Evolutionary conservation across 2,888 invertebrate genomes (phyloP).

Genomic region (Netelia melanura): DNA sequence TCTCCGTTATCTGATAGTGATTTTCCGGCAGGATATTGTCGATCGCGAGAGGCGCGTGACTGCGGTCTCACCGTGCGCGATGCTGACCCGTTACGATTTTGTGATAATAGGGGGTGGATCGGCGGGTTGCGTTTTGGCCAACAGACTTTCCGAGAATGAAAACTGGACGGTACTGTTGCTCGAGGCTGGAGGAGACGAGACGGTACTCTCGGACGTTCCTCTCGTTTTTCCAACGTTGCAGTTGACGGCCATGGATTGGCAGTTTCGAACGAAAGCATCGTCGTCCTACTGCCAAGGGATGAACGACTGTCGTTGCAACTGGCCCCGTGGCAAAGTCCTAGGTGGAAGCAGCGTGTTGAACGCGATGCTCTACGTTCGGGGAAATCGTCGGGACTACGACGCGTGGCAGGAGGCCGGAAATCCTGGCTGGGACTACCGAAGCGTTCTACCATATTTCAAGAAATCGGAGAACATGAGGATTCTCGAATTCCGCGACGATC

Average conservation of each 20-base stretch:
- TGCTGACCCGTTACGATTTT: slow-evolving; percentile 88
- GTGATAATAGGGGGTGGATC: slow-evolving; percentile 93
- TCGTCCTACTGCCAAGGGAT: slow-evolving; percentile 88
- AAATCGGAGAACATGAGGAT: slow-evolving; percentile 93
- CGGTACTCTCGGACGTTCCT: slow-evolving; percentile 90
- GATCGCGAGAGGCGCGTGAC: slow-evolving; percentile 88
- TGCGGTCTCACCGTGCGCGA: slow-evolving; percentile 86
- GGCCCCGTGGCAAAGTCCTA: slow-evolving; percentile 85
- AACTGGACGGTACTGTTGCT: slow-evolving; percentile 91
- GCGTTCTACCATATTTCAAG: slow-evolving; percentile 91
- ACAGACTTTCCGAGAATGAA: slow-evolving; percentile 90
- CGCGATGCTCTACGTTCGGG: slow-evolving; percentile 95
- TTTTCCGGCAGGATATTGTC: slow-evolving; percentile 90
- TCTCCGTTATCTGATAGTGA: slow-evolving; percentile 88
- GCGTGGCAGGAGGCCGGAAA: slow-evolving; percentile 92
- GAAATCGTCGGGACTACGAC: slow-evolving; percentile 94
- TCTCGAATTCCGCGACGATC: slow-evolving; percentile 86
- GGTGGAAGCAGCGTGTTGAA: slow-evolving; percentile 94
- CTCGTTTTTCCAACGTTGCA: slow-evolving; percentile 90
- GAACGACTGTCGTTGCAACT: slow-evolving; percentile 82
- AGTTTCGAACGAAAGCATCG: slow-evolving; percentile 91
- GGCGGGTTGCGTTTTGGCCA: slow-evolving; percentile 93
- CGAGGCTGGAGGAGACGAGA: slow-evolving; percentile 93
- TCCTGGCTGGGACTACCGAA: slow-evolving; percentile 92
- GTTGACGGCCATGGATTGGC: slow-evolving; percentile 92